Percentiles rank a stretch among this genome's conserved stretches.
phyloP scores from a whole-genome alignment of 2,888 invertebrate genomes.

The Melanostoma mellinum region DNA sequence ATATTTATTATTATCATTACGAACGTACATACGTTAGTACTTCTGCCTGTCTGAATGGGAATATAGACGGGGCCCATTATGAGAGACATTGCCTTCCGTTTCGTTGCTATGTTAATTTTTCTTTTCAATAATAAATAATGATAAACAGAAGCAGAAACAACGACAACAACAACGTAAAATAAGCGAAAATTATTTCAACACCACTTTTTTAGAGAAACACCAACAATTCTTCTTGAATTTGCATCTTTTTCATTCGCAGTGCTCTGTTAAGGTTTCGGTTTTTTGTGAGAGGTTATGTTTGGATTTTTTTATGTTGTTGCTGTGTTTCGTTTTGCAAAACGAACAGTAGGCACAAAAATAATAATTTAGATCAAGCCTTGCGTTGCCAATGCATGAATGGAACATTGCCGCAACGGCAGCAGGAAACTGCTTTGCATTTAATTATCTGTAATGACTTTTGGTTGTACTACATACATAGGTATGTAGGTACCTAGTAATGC shows the following conservation, averaged over 20 bases:
- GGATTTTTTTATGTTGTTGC: conserved; percentile 19
- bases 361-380: conserved; percentile 70
- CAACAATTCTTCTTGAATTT: conserved; percentile 68
- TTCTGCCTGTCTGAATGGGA: conserved; percentile 28
- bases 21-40: conserved; percentile 29
- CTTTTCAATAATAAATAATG: conserved; percentile 72
- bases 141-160: conserved; percentile 66
- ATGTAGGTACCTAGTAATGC: conserved; percentile 39
- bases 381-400: conserved; percentile 52
- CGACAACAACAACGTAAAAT: conserved; percentile 62
- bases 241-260: conserved; percentile 66
- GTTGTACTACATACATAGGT: conserved; percentile 45
- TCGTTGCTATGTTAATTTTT: conserved; percentile 68
- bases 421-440: conserved; percentile 83
- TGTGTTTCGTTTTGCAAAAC: conserved; percentile 46
- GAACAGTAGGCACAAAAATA: conserved; percentile 67
- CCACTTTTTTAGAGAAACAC: conserved; percentile 63
- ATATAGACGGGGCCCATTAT: conserved; percentile 58
- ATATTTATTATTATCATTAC: conserved; percentile 70
- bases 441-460: conserved; percentile 82
- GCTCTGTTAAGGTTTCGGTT: conserved; percentile 54
- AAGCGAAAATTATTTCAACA: conserved; percentile 69
- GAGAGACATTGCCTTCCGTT: conserved; percentile 68
- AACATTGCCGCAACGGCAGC: conserved; percentile 74
- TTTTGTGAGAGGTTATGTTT: conserved; percentile 51